Evolutionary conservation across 2,797 vertebrate species (phyloP).

Genomic region (Parambassis ranga): DNA sequence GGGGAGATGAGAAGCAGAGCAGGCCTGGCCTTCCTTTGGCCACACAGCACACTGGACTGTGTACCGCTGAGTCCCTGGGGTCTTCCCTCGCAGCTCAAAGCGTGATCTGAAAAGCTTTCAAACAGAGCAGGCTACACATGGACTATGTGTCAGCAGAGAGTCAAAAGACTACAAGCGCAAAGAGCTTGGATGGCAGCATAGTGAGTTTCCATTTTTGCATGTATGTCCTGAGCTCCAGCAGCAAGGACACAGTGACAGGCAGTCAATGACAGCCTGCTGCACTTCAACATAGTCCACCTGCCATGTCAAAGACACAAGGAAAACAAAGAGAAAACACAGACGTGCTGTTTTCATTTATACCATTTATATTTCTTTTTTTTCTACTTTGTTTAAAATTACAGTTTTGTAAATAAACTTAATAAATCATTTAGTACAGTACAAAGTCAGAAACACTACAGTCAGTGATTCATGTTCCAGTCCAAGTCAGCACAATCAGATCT

Average conservation of each 20-base stretch:
- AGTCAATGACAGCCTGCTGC: conserved; percentile 19
- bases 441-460: conserved; percentile 50
- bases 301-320: conserved; percentile 42
- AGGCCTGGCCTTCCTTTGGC: conserved; percentile 68
- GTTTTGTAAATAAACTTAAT: conserved; percentile 40
- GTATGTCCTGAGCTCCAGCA: not conserved
- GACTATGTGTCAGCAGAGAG: not conserved
- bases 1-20: conserved; percentile 72
- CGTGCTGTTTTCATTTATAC: conserved; percentile 5
- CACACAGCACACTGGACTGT: conserved; percentile 25
- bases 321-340: conserved; percentile 12
- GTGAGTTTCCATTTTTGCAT: not conserved
- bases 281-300: conserved; percentile 19
- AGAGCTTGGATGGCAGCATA: not conserved
- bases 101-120: conserved; percentile 23
- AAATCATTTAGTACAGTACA: conserved; percentile 52
- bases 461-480: conserved; percentile 32
- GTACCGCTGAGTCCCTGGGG: conserved; percentile 17
- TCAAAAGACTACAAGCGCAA: not conserved
- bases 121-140: conserved; percentile 4
- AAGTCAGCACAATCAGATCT: conserved; percentile 3
- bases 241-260: conserved; percentile 23
- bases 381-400: conserved; percentile 52
- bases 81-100: conserved; percentile 15
- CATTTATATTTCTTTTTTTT: no score